phyloP scores from a whole-genome alignment of 2,113 vertebrate species.

The Alethe castanea region DNA sequence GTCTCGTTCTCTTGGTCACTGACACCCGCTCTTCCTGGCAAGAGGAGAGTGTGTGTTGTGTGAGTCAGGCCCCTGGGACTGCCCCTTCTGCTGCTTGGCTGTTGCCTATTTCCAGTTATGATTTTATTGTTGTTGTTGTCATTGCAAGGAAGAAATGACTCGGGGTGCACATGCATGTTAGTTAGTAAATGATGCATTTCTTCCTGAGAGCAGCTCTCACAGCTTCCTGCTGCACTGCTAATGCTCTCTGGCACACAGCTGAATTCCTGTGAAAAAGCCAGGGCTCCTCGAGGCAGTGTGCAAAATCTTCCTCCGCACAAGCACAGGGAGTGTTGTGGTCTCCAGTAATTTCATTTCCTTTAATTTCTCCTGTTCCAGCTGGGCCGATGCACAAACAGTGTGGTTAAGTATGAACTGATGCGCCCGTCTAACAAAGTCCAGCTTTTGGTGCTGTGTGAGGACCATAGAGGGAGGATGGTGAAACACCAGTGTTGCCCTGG shows the following conservation, averaged over 20 bases:
- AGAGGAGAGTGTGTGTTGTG: not conserved
- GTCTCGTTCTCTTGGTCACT: constrained; percentile 7
- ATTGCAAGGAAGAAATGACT: not conserved
- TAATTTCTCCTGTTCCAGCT: constrained; percentile 75
- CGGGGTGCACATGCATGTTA: constrained; percentile 41
- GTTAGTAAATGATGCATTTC: constrained; percentile 47
- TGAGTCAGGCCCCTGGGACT: constrained; percentile 57
- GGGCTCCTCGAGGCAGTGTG: not conserved
- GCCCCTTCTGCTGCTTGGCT: constrained; percentile 46
- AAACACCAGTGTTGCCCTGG: constrained; percentile 98
- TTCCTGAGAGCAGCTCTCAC: constrained; percentile 27
- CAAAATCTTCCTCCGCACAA: constrained; percentile 10
- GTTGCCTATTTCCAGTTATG: not conserved
- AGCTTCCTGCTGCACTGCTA: constrained; percentile 35
- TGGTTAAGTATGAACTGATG: constrained; percentile 95
- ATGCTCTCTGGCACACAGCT: constrained; percentile 25
- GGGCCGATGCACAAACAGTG: constrained; percentile 85
- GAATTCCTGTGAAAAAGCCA: constrained; percentile 24
- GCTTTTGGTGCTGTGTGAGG: constrained; percentile 92
- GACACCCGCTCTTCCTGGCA: constrained; percentile 28
- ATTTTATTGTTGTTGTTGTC: not conserved
- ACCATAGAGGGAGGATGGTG: constrained; percentile 94
- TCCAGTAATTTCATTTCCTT: constrained; percentile 60
- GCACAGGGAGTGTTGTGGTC: constrained; percentile 43
- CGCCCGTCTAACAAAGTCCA: constrained; percentile 91